A percentile compares a stretch with the other conserved stretches of the same genome.
Conservation (phyloP, 2,888 invertebrate species). For the Ectemnius continuus region DNA sequence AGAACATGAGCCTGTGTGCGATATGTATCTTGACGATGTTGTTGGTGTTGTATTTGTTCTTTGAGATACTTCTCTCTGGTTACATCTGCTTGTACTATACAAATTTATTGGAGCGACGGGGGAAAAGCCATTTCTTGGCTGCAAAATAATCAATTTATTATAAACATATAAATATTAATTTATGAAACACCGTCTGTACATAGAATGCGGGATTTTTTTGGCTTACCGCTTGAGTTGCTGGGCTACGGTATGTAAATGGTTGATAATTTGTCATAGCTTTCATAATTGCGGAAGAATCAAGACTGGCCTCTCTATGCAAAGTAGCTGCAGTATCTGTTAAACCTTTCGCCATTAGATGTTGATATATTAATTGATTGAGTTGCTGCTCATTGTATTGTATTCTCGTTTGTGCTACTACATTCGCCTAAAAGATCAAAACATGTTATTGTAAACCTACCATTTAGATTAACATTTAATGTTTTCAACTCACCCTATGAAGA, state of each 20-base stretch:
- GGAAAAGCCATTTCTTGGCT: constrained; percentile 71
- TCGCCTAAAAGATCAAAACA: constrained; percentile 81
- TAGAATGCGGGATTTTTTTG: too few species aligned
- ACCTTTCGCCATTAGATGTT: constrained; percentile 90
- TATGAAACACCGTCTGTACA: too few species aligned
- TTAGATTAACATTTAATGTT: too few species aligned
- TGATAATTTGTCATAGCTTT: constrained; percentile 73
- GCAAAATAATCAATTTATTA: neutral
- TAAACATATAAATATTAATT: constrained; percentile 11
- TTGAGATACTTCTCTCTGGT: constrained; percentile 64
- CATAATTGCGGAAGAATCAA: constrained; percentile 81
- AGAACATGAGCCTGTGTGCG: constrained; percentile 64
- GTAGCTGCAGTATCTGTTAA: constrained; percentile 85
- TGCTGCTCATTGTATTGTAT: constrained; percentile 97
- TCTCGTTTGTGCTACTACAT: constrained; percentile 96
- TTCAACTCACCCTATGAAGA: constrained; percentile 86
- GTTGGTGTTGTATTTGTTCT: constrained; percentile 70
- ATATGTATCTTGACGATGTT: constrained; percentile 70
- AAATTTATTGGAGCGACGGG: constrained; percentile 74
- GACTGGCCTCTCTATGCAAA: constrained; percentile 88
- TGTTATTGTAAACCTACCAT: constrained; percentile 3
- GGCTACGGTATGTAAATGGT: constrained; percentile 74
- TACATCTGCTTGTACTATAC: constrained; percentile 70
- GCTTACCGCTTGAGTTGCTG: constrained; percentile 62
- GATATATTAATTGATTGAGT: constrained; percentile 93